Evolutionary conservation across 1,140 invertebrate genomes (phyloP).

Genomic region (Geopemphigus sp.): DNA sequence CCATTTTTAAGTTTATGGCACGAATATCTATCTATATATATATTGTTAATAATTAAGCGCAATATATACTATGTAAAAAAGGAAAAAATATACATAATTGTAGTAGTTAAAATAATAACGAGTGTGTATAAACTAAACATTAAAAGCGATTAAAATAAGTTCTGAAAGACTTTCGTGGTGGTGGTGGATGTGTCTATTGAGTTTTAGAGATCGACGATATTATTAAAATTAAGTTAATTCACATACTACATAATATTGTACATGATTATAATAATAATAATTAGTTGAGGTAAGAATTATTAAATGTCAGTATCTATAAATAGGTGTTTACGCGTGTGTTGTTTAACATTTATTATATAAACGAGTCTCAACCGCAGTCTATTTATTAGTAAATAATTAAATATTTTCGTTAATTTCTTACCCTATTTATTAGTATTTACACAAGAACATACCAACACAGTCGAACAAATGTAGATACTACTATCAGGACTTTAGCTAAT

Average conservation of each 20-base stretch:
- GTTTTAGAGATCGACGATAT: constrained; percentile 34
- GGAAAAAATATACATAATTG: not conserved
- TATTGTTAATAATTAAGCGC: constrained; percentile 34
- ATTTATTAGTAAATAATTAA: not conserved
- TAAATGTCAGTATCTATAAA: constrained; percentile 23
- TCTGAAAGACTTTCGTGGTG: constrained; percentile 43
- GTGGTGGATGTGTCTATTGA: constrained; percentile 43
- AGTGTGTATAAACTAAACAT: not conserved
- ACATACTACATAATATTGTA: not conserved
- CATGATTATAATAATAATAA: constrained; percentile 30
- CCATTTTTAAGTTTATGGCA: constrained; percentile 28
- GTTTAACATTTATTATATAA: constrained; percentile 5
- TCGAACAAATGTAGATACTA: not conserved
- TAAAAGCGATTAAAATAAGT: constrained; percentile 23
- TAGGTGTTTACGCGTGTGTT: not conserved
- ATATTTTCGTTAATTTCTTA: not conserved
- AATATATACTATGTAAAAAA: constrained; percentile 8
- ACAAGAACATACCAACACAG: not conserved
- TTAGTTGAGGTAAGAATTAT: constrained; percentile 22
- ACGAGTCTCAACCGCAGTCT: constrained; percentile 30
- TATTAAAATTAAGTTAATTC: constrained; percentile 31
- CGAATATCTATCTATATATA: not conserved
- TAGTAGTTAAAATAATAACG: constrained; percentile 8
- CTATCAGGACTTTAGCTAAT: no score
- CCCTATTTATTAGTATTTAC: constrained; percentile 8